phyloP scores from a whole-genome alignment of 2,113 vertebrate genomes.

The Equus quagga region DNA sequence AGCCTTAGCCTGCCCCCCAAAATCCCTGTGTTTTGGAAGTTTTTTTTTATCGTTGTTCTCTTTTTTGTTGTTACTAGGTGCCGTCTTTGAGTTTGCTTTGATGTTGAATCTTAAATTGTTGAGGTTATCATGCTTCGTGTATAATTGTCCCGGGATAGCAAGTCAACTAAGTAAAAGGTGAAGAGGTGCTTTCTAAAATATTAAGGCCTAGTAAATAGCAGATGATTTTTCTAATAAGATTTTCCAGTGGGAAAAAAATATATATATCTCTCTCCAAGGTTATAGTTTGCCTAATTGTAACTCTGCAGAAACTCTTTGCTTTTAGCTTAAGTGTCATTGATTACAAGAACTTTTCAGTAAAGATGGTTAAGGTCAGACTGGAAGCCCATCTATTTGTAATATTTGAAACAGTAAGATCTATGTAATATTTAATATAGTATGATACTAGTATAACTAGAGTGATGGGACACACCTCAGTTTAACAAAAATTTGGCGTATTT shows the following conservation, averaged over 20 bases:
- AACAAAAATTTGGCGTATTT: slow-evolving; percentile 20
- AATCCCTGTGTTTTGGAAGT: not conserved
- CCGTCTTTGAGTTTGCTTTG: slow-evolving; percentile 39
- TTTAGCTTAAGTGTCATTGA: slow-evolving; percentile 42
- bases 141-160: slow-evolving; percentile 28
- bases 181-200: slow-evolving; percentile 8
- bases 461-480: not conserved
- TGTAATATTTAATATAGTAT: not conserved
- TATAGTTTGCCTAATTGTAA: not conserved
- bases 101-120: slow-evolving; percentile 20
- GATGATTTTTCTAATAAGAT: not conserved
- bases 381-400: not conserved
- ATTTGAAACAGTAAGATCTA: not conserved
- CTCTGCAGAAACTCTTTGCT: slow-evolving; percentile 37
- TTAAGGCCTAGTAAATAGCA: slow-evolving; percentile 1
- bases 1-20: not conserved
- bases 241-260: not conserved
- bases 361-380: slow-evolving; percentile 1
- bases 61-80: not conserved
- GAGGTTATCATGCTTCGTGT: not conserved
- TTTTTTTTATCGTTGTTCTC: not conserved
- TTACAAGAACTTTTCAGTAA: slow-evolving; percentile 46
- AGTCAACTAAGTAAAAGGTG: slow-evolving; percentile 19
- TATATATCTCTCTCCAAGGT: not conserved
- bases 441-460: not conserved